Evolutionary conservation across 2,113 vertebrate species (phyloP).

Genomic region (Prolemur simus): DNA sequence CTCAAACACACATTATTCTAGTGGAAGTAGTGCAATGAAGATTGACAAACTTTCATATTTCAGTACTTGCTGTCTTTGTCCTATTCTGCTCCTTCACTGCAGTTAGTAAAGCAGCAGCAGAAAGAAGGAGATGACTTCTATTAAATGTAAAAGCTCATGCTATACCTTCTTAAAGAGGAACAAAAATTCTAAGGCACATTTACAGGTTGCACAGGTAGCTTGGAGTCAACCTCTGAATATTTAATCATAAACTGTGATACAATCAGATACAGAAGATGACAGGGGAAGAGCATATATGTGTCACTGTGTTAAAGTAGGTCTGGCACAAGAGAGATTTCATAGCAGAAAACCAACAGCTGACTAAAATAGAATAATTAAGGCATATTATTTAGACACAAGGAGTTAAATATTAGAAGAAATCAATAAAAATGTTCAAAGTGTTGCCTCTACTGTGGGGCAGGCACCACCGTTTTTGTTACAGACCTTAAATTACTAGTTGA

Average conservation of each 20-base stretch:
- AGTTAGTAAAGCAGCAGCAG: not conserved
- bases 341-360: not conserved
- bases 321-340: not conserved
- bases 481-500: not conserved
- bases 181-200: not conserved
- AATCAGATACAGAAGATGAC: not conserved
- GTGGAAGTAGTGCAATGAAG: not conserved
- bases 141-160: not conserved
- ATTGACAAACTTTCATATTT: not conserved
- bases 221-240: not conserved
- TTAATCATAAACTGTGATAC: not conserved
- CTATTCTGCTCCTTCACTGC: not conserved
- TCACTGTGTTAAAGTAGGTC: not conserved
- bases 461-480: not conserved
- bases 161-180: not conserved
- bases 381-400: not conserved
- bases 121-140: not conserved
- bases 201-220: not conserved
- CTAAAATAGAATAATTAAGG: not conserved
- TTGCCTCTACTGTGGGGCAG: not conserved
- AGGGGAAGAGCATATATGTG: not conserved
- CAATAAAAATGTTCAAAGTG: not conserved
- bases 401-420: slow-evolving; percentile 12
- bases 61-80: not conserved
- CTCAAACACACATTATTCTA: not conserved